phyloP scores from a whole-genome alignment of 2,113 vertebrate species.

The Sturnira hondurensis region DNA sequence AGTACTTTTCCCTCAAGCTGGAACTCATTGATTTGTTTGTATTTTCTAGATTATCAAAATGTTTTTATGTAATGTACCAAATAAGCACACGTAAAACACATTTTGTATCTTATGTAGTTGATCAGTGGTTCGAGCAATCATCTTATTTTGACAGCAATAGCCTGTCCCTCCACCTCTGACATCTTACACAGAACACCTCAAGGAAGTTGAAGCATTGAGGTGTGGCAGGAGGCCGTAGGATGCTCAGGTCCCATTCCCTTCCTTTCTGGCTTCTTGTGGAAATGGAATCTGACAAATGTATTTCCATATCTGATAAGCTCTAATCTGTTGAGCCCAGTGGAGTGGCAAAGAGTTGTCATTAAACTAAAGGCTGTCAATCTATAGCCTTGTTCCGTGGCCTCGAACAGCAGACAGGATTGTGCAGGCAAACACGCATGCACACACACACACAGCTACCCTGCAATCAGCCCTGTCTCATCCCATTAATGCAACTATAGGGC shows the following conservation, averaged over 20 bases:
- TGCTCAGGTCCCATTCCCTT: neutral
- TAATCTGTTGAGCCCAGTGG: neutral
- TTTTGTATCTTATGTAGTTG: neutral
- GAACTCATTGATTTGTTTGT: neutral
- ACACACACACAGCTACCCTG: neutral
- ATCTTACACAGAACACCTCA: neutral
- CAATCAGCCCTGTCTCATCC: neutral
- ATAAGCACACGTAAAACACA: neutral
- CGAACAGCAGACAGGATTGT: neutral
- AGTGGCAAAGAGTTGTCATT: neutral
- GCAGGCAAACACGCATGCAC: neutral
- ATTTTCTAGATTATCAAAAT: neutral
- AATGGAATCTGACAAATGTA: neutral
- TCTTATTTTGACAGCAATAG: neutral
- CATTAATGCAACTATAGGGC: fast-evolving
- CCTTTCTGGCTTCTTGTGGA: neutral
- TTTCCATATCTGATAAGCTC: neutral
- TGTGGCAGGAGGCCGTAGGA: neutral
- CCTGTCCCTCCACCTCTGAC: neutral
- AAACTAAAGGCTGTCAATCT: neutral
- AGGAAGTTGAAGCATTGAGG: neutral
- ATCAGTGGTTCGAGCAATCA: neutral
- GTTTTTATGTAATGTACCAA: neutral
- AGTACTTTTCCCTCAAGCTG: neutral
- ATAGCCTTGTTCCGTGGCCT: neutral